These are phyloP conservation scores for Gallinago nigripennis DNA, from an alignment of 2,797 vertebrate genomes.

Conservation along the genomic window DNA sequence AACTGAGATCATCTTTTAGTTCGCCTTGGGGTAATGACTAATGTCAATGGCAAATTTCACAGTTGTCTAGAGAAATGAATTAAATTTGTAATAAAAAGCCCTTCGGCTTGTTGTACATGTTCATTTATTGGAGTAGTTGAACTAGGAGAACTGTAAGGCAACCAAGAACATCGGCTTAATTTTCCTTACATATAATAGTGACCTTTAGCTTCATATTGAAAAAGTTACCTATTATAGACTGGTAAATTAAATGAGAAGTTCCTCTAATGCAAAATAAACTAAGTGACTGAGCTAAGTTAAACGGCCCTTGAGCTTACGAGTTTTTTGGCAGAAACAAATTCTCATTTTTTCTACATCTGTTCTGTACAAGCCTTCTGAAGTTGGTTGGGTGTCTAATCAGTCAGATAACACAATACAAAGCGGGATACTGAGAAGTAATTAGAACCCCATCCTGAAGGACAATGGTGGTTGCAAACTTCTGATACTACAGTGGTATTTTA, in stretches of 20 bases:
- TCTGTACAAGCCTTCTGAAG: conserved; percentile 60
- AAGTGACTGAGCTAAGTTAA: conserved; percentile 78
- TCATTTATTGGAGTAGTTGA: conserved; percentile 93
- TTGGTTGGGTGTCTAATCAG: conserved; percentile 45
- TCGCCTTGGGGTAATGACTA: conserved; percentile 96
- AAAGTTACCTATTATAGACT: conserved; percentile 83
- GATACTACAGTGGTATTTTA: background rate
- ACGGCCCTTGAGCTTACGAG: conserved; percentile 71
- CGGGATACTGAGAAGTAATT: background rate
- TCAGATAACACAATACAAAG: conserved; percentile 27
- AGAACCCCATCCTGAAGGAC: background rate
- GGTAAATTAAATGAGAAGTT: conserved; percentile 84
- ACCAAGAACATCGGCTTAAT: conserved; percentile 87
- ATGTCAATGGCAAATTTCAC: conserved; percentile 99
- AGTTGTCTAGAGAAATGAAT: conserved; percentile 99
- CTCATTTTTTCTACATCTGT: conserved; percentile 29
- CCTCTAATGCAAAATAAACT: conserved; percentile 84
- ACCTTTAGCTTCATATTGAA: conserved; percentile 91
- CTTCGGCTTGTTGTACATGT: conserved; percentile 93
- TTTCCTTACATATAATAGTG: conserved; percentile 88
- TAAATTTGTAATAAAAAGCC: conserved; percentile 97
- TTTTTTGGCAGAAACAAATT: conserved; percentile 67
- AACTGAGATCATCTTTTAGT: conserved; percentile 97
- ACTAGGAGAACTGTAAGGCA: conserved; percentile 91
- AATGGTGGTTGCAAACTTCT: background rate